These are phyloP conservation scores for Invenusta paracnida DNA, from an alignment of 2,888 invertebrate species.

Conservation along the genomic window DNA sequence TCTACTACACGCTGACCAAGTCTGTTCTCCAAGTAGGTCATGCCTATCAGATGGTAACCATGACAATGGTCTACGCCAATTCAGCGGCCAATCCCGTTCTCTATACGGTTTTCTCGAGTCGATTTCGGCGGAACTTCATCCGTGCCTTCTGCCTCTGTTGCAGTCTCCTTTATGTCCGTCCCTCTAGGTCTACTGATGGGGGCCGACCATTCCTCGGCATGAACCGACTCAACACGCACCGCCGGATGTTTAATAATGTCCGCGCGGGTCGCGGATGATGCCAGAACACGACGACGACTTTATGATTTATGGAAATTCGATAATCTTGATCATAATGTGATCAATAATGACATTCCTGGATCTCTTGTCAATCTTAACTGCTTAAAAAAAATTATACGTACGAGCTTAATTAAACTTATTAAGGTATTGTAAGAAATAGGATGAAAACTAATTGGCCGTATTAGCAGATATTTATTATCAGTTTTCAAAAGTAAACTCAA, in stretches of 20 bases:
- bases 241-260: neutral
- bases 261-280: too few relatives aligned
- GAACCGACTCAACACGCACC: neutral
- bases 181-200: neutral
- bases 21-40: conserved; percentile 52
- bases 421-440: too few relatives aligned
- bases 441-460: too few relatives aligned
- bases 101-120: conserved; percentile 60
- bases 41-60: conserved; percentile 57
- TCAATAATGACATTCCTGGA: too few relatives aligned
- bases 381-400: too few relatives aligned
- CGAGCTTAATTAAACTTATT: too few relatives aligned
- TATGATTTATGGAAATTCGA: too few relatives aligned
- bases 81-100: conserved; percentile 61
- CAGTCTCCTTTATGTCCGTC: neutral
- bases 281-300: too few relatives aligned
- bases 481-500: too few relatives aligned
- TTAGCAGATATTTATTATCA: too few relatives aligned
- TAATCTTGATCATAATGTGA: too few relatives aligned
- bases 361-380: too few relatives aligned
- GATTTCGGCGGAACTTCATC: conserved; percentile 55
- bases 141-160: conserved; percentile 4
- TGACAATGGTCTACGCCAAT: conserved; percentile 58
- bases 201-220: neutral
- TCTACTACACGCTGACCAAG: conserved; percentile 55